Conservation (phyloP, 2,888 invertebrate species). For the Brachylomia viminalis region DNA sequence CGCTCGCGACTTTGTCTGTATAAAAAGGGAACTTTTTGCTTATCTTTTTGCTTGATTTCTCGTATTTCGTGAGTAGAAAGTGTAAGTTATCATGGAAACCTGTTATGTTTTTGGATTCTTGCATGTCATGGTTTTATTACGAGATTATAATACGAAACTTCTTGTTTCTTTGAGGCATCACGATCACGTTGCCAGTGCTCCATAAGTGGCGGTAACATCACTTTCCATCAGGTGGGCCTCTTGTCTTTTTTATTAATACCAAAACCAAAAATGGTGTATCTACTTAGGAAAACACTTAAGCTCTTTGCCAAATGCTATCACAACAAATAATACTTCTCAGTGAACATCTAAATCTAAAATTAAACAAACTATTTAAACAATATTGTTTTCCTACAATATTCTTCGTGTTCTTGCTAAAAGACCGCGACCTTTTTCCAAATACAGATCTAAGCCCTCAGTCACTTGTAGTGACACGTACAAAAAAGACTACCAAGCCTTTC, state of each 20-base stretch:
- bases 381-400: conserved; percentile 23
- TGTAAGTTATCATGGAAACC: neutral
- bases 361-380: conserved; percentile 21
- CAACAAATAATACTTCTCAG: neutral
- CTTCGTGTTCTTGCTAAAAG: neutral
- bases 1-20: conserved; percentile 45
- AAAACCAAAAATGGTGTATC: too few relatives aligned
- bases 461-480: conserved; percentile 18
- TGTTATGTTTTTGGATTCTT: neutral
- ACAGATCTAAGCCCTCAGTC: conserved; percentile 15
- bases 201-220: neutral
- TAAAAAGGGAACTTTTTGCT: conserved; percentile 13
- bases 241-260: too few relatives aligned
- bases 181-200: too few relatives aligned
- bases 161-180: neutral
- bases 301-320: neutral
- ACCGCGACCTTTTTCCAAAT: conserved; percentile 18
- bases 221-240: neutral
- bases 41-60: conserved; percentile 36
- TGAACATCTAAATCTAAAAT: neutral
- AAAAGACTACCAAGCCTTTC: neutral
- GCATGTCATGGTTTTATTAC: neutral
- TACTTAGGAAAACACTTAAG: neutral
- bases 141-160: too few relatives aligned
- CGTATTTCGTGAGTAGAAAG: conserved; percentile 22